Base-by-base conservation (phyloP, 2,797 vertebrate genomes). In the Muscicapa comitata region DNA sequence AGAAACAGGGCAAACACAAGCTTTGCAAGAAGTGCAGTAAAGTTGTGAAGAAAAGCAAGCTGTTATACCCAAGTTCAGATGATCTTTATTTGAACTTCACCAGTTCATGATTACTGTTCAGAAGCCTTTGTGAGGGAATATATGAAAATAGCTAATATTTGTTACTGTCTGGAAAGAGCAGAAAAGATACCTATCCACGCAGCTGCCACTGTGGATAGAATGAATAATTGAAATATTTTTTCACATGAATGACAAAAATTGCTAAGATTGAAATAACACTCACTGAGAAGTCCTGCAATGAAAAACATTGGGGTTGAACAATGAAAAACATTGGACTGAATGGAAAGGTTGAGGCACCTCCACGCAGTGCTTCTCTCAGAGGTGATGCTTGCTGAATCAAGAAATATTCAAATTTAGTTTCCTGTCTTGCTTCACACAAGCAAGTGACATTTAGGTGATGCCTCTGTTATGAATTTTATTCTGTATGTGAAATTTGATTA, bases 241-340 rank as follows among this genome's bases (percentile, higher is more conserved):
- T 89, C 31, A 48, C 2, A 0, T 8, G 23, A 77, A 43, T 67
- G 23, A 35, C 15, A 71, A 45, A 70, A 85, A 50, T 33, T 63
- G 26, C 23, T 21, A 25, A 83, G 43, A 35, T 48, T 58, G 26
- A 88, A 82, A 38, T 77, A 58, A 7, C 15, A 2, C 33, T 67
- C 0, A 0, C 24, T 33, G 63, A 73, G 42, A 58, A 76, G 5
- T 1, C 23, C 7, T 79, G 11, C 53, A 55, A 0, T 51, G 33
- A 68, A 79, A 84, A 72, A 28, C 20, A 8, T 11, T 10, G 48
- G 14, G 5, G 12, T 12, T 38, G 38, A 38, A 38, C 48, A 55
- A 0, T 51, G 33, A 68, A 79, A 84, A 72, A 28, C 20, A 8
- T 11, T 10, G 48, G 13, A 38, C 62, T 71, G 58, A 65, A 26